Evolutionary conservation across 1,140 invertebrate species (phyloP).

Genomic region (Elysia chlorotica): DNA sequence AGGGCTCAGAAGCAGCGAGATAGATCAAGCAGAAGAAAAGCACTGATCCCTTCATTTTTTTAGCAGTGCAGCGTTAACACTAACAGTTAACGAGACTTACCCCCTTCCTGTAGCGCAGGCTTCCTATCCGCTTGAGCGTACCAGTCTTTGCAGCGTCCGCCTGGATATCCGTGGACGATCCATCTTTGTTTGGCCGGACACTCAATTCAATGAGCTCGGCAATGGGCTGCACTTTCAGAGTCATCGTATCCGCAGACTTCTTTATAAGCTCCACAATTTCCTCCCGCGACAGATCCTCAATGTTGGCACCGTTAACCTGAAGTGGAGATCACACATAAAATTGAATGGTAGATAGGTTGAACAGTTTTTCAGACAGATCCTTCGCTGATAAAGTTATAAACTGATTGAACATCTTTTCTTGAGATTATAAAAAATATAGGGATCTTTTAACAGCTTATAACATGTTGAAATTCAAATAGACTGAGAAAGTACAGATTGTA

Average conservation of each 20-base stretch:
- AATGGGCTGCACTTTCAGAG: constrained; percentile 76
- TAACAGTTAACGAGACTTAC: constrained; percentile 40
- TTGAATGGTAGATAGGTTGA: too few relatives aligned
- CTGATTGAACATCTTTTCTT: too few relatives aligned
- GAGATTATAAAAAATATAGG: too few relatives aligned
- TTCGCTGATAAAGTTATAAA: too few relatives aligned
- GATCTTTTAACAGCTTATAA: too few relatives aligned
- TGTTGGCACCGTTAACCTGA: constrained; percentile 67
- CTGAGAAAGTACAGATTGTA: too few relatives aligned
- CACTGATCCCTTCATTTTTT: too few relatives aligned
- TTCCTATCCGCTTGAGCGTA: constrained; percentile 78
- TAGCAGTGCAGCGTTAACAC: too few relatives aligned
- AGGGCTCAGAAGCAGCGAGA: neutral
- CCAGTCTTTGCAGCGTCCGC: constrained; percentile 76
- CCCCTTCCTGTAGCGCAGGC: constrained; percentile 50
- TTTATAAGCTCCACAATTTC: constrained; percentile 93
- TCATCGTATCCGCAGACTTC: constrained; percentile 79
- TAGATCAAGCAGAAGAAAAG: too few relatives aligned
- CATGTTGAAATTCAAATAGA: too few relatives aligned
- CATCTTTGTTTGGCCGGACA: constrained; percentile 52
- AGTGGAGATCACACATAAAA: too few relatives aligned
- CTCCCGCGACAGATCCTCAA: constrained; percentile 84
- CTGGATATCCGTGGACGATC: constrained; percentile 66
- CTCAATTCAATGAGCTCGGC: constrained; percentile 77
- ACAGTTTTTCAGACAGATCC: too few relatives aligned